These are phyloP conservation scores for Vanacampus margaritifer DNA, from an alignment of 2,113 vertebrate genomes.

Conservation along the genomic window DNA sequence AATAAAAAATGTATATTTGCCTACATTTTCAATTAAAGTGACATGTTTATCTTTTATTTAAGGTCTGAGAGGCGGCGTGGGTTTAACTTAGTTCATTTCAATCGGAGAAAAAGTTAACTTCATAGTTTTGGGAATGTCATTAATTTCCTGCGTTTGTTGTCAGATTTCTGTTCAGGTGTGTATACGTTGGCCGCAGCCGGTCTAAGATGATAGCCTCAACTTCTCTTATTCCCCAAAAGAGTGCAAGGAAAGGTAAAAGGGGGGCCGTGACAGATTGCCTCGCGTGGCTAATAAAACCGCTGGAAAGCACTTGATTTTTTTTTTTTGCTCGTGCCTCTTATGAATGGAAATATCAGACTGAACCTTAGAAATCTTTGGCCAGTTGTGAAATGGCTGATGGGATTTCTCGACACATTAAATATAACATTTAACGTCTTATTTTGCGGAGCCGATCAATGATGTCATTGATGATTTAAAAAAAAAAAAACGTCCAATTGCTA, in stretches of 20 bases:
- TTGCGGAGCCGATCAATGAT: no score
- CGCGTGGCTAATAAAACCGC: background rate
- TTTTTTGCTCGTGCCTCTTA: background rate
- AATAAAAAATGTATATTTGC: no score
- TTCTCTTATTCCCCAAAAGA: background rate
- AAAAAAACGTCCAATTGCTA: no score
- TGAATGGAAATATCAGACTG: background rate
- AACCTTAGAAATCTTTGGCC: background rate
- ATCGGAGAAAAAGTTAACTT: background rate
- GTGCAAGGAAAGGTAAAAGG: background rate
- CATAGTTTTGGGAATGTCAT: background rate
- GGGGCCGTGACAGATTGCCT: background rate
- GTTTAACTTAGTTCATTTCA: no score
- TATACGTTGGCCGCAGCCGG: background rate
- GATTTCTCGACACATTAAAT: background rate
- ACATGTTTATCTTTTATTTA: background rate
- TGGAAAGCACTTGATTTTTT: background rate
- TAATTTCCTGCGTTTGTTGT: background rate
- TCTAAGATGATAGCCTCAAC: background rate
- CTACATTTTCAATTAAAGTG: no score
- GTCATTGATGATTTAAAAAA: no score
- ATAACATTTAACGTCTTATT: no score
- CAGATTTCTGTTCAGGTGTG: background rate
- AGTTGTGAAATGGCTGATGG: background rate
- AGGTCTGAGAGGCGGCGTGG: background rate